These are phyloP conservation scores for Branchellion lobata DNA, from an alignment of 2,888 invertebrate genomes.

Conservation along the genomic window DNA sequence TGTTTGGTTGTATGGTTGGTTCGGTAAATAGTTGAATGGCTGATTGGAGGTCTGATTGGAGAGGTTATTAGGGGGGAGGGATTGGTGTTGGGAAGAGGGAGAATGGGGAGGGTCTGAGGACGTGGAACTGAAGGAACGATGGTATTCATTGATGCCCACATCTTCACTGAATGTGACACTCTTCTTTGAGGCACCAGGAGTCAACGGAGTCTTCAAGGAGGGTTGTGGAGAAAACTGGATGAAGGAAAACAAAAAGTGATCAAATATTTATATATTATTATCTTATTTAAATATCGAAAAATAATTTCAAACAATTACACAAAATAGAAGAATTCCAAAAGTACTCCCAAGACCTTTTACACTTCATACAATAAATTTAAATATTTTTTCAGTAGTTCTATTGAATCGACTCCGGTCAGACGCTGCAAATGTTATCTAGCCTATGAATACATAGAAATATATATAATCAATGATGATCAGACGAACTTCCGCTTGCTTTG, in stretches of 20 bases:
- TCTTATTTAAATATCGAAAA: background rate
- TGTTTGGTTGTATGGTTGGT: background rate
- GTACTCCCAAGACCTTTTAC: too few relatives aligned
- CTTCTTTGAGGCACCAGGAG: conserved; percentile 55
- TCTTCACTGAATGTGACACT: conserved; percentile 63
- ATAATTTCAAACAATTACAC: background rate
- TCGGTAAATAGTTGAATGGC: too few relatives aligned
- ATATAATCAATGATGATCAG: background rate
- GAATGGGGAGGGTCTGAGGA: conserved; percentile 48
- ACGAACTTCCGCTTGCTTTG: conserved; percentile 71
- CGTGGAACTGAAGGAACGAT: conserved; percentile 48
- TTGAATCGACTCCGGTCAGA: too few relatives aligned
- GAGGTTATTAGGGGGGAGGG: too few relatives aligned
- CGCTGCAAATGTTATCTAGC: background rate
- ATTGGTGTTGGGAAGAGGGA: too few relatives aligned
- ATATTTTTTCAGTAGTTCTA: too few relatives aligned
- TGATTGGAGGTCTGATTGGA: too few relatives aligned
- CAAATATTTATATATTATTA: background rate
- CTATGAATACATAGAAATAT: background rate
- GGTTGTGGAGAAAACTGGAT: background rate
- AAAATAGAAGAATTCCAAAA: background rate
- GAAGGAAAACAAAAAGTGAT: too few relatives aligned
- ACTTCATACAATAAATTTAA: too few relatives aligned
- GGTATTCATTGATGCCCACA: conserved; percentile 59
- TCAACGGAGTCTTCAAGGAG: background rate